phyloP scores from a whole-genome alignment of 2,888 invertebrate species.

The Drosophila suboccidentalis region DNA sequence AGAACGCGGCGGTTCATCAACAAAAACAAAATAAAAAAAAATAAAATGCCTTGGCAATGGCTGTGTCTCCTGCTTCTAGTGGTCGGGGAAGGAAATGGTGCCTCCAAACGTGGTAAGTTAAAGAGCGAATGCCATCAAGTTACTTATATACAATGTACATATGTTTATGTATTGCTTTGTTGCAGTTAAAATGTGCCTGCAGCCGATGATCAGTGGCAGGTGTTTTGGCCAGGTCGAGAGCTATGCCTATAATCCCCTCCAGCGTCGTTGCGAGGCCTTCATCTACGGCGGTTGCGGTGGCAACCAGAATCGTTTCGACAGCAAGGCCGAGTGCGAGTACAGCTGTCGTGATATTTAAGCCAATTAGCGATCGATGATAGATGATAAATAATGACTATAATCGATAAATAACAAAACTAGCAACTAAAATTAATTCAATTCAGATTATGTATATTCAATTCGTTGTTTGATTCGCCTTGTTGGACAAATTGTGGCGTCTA shows the following conservation, averaged over 20 bases:
- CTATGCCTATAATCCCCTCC: conserved; percentile 90
- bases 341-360: conserved; percentile 86
- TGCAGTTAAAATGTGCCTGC: conserved; percentile 88
- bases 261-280: conserved; percentile 90
- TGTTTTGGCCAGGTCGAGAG: conserved; percentile 91
- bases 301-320: conserved; percentile 91
- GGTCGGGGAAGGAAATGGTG: conserved; percentile 33
- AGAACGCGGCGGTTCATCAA: conserved; percentile 64
- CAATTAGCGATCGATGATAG: conserved; percentile 7
- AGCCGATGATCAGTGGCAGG: conserved; percentile 89
- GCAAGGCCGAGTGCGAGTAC: conserved; percentile 88
- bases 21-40: not conserved
- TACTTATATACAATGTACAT: not conserved
- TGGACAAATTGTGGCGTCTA: conserved; percentile 49
- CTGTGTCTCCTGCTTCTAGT: conserved; percentile 33
- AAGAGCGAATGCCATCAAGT: not conserved
- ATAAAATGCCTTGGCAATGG: conserved; percentile 52
- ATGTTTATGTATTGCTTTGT: not conserved
- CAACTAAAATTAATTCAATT: conserved; percentile 24
- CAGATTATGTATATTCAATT: conserved; percentile 51
- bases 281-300: conserved; percentile 91
- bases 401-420: conserved; percentile 36
- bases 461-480: conserved; percentile 64
- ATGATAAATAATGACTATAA: conserved; percentile 8
- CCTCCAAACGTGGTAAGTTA: conserved; percentile 68